phyloP scores from a whole-genome alignment of 2,113 vertebrate genomes.

The Sebastes schlegelii region DNA sequence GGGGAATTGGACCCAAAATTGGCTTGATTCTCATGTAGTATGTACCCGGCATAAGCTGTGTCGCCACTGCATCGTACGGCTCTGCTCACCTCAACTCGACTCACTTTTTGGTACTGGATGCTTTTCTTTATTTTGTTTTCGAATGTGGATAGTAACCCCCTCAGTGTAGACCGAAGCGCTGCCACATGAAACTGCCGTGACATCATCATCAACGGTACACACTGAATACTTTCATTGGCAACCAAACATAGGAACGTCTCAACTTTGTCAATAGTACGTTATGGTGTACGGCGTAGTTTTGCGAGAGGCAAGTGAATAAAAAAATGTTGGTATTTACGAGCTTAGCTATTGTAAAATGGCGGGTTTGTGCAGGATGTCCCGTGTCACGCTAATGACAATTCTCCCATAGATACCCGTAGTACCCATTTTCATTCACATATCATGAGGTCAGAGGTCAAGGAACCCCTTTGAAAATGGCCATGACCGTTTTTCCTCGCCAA shows the following conservation, averaged over 20 bases:
- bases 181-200: background rate
- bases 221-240: background rate
- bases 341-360: background rate
- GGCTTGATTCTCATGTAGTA: no score
- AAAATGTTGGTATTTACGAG: background rate
- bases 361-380: background rate
- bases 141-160: background rate
- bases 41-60: background rate
- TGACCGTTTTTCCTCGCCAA: no score
- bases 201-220: background rate
- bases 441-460: no score
- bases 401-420: background rate
- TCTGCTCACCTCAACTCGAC: background rate
- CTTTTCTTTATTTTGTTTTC: background rate
- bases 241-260: background rate
- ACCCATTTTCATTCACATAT: no score
- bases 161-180: background rate
- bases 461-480: no score
- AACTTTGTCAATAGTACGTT: no score
- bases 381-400: background rate
- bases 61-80: background rate
- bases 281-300: background rate
- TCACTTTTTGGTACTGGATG: background rate
- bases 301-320: background rate
- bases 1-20: no score